A percentile compares a stretch with the other conserved stretches of the same genome.
Evolutionary conservation across 1,140 invertebrate species (phyloP).

Genomic region (Zaprionus lachaisei): DNA sequence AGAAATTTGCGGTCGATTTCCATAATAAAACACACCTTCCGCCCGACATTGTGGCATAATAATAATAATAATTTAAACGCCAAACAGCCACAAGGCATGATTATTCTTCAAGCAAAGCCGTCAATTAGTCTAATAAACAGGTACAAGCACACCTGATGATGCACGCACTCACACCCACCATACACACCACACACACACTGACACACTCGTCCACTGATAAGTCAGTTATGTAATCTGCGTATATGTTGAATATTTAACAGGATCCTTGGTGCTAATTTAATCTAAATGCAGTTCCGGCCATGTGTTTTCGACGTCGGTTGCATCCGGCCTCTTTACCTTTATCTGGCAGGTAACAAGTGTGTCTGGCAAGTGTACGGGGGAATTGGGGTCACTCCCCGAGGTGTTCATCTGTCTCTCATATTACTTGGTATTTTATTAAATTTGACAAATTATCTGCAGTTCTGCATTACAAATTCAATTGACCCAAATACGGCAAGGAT

Average conservation of each 20-base stretch:
- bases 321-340: not conserved
- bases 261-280: slow-evolving; percentile 34
- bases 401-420: slow-evolving; percentile 45
- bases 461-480: slow-evolving; percentile 66
- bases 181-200: not conserved
- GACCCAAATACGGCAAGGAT: slow-evolving; percentile 49
- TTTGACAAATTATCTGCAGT: slow-evolving; percentile 59
- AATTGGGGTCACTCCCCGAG: slow-evolving; percentile 13
- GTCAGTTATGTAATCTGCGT: slow-evolving; percentile 23
- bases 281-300: slow-evolving; percentile 23
- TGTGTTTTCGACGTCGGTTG: not conserved
- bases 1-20: not conserved
- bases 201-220: not conserved
- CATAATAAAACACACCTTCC: not conserved
- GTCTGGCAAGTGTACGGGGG: not conserved
- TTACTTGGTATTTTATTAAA: slow-evolving; percentile 62
- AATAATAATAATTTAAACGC: slow-evolving; percentile 5
- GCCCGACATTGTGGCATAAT: not conserved
- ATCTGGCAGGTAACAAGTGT: not conserved
- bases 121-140: slow-evolving; percentile 32
- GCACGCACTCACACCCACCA: not conserved
- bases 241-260: slow-evolving; percentile 21
- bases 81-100: slow-evolving; percentile 6
- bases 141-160: slow-evolving; percentile 12
- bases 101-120: slow-evolving; percentile 17